These are phyloP conservation scores for Chelonoidis abingdonii DNA, from an alignment of 2,113 vertebrate species.

Conservation along the genomic window DNA sequence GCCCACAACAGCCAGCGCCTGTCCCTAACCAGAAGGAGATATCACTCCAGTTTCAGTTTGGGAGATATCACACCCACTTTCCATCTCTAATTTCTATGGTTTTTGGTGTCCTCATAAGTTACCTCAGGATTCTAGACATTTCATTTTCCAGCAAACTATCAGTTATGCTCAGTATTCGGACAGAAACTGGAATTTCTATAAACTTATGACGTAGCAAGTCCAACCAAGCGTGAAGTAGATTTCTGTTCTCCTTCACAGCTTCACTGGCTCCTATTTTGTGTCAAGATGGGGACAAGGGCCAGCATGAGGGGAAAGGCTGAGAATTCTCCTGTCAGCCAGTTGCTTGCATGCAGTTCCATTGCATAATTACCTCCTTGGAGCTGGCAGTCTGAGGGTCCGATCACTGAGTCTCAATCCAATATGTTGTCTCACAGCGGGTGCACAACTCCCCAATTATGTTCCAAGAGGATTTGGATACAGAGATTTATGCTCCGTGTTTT, in stretches of 20 bases:
- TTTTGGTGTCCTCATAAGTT: neutral
- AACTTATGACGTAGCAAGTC: neutral
- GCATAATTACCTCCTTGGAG: neutral
- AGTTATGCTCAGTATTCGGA: neutral
- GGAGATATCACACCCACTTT: neutral
- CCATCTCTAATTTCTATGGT: conserved; percentile 11
- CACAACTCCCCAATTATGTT: conserved; percentile 3
- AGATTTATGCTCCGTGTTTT: conserved; percentile 68
- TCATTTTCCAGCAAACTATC: conserved; percentile 23
- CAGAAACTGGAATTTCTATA: neutral
- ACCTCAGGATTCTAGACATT: conserved; percentile 27
- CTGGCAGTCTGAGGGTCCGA: neutral
- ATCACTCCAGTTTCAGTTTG: neutral
- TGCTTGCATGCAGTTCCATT: neutral
- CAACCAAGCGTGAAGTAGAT: conserved; percentile 11
- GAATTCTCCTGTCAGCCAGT: neutral
- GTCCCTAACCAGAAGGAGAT: neutral
- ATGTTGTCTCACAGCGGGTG: conserved; percentile 61
- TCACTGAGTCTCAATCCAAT: neutral
- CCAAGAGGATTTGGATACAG: conserved; percentile 32
- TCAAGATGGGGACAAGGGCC: neutral
- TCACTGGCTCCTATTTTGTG: neutral
- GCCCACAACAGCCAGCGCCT: neutral
- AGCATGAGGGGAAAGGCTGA: neutral
- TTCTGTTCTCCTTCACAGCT: neutral